These are phyloP conservation scores for Cromileptes altivelis DNA, from an alignment of 2,113 vertebrate species.

Conservation along the genomic window DNA sequence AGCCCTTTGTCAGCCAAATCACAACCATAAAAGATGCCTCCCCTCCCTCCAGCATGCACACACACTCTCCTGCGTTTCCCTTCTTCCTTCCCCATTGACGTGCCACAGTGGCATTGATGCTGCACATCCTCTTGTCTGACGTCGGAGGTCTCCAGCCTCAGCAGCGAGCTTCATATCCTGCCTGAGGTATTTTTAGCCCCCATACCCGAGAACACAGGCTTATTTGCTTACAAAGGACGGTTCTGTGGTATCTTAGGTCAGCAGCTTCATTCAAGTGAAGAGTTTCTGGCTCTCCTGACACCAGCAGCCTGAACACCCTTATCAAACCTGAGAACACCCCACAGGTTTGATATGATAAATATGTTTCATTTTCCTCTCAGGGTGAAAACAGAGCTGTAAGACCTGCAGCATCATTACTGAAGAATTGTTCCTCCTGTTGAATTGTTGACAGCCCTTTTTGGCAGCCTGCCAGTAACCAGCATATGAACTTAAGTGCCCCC, in stretches of 20 bases:
- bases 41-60: neutral
- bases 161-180: conserved; percentile 76
- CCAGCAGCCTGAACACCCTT: neutral
- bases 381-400: neutral
- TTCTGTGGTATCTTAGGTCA: conserved; percentile 17
- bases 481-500: conserved; percentile 64
- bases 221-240: conserved; percentile 59
- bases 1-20: conserved; percentile 53
- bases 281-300: neutral
- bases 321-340: neutral
- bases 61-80: conserved; percentile 24
- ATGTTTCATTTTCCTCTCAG: neutral
- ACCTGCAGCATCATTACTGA: conserved; percentile 47
- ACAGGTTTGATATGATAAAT: conserved; percentile 18
- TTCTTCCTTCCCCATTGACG: conserved; percentile 57
- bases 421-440: conserved; percentile 50
- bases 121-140: conserved; percentile 77
- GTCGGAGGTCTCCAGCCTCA: conserved; percentile 63
- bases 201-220: conserved; percentile 32
- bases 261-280: neutral
- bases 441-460: conserved; percentile 41
- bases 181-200: conserved; percentile 78
- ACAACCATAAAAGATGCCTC: conserved; percentile 21
- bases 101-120: conserved; percentile 66
- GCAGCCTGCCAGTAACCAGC: conserved; percentile 29